phyloP scores from a whole-genome alignment of 2,888 invertebrate genomes.

The Clostera curtula region DNA sequence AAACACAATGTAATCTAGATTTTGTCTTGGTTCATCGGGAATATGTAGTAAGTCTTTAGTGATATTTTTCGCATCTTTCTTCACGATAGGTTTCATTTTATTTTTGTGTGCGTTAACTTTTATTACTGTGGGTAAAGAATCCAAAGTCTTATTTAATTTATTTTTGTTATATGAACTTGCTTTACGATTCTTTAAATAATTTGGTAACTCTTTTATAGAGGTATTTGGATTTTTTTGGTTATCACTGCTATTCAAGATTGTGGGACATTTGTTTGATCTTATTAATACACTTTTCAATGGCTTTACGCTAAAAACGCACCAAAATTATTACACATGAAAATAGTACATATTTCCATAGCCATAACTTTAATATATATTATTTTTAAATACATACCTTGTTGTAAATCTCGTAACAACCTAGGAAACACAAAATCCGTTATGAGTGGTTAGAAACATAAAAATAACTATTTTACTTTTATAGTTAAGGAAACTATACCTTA shows the following conservation, averaged over 20 bases:
- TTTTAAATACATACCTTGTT: slow-evolving; percentile 38
- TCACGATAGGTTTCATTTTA: slow-evolving; percentile 8
- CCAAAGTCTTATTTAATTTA: slow-evolving; percentile 21
- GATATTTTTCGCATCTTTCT: slow-evolving; percentile 28
- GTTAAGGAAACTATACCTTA: neutral
- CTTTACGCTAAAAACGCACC: too few species aligned
- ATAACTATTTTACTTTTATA: neutral
- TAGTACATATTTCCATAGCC: too few species aligned
- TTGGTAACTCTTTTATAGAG: slow-evolving; percentile 34
- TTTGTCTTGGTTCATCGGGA: slow-evolving; percentile 22
- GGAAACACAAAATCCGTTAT: slow-evolving; percentile 23
- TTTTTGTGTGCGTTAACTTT: slow-evolving; percentile 12
- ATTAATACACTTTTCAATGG: too few species aligned
- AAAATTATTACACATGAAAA: too few species aligned
- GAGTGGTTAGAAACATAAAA: neutral
- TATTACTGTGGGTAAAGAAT: slow-evolving; percentile 15
- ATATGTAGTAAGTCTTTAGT: slow-evolving; percentile 36
- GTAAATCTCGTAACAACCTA: slow-evolving; percentile 39
- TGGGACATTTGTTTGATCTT: too few species aligned
- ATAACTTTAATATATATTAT: too few species aligned
- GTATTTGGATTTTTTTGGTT: too few species aligned
- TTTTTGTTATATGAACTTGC: slow-evolving; percentile 11
- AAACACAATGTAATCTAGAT: slow-evolving; percentile 39
- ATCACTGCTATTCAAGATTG: too few species aligned
- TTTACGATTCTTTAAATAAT: slow-evolving; percentile 28